These are phyloP conservation scores for Pteronotus mesoamericanus DNA, from an alignment of 2,797 vertebrate species.

Conservation along the genomic window DNA sequence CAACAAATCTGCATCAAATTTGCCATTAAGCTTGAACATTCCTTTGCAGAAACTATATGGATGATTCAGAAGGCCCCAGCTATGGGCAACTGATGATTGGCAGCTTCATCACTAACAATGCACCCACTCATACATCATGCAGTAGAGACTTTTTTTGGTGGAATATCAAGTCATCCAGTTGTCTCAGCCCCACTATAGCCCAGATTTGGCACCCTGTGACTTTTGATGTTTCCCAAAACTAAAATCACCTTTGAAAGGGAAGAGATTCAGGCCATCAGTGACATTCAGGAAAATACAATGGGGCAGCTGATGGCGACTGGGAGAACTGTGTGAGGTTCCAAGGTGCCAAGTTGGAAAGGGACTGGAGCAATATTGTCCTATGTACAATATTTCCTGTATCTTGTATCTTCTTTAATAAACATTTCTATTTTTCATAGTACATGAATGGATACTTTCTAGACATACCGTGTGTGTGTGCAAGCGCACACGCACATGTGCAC, in stretches of 20 bases:
- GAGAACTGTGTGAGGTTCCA: neutral
- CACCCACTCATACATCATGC: neutral
- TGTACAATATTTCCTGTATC: neutral
- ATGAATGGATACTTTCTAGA: neutral
- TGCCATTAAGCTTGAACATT: neutral
- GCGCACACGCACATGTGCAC: fast-evolving
- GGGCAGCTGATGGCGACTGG: neutral
- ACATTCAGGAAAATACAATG: neutral
- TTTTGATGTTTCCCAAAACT: neutral
- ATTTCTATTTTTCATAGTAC: neutral
- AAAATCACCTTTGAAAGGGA: neutral
- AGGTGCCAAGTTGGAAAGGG: neutral
- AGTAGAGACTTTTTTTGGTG: neutral
- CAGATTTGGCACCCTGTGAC: neutral
- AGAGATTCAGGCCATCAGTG: neutral
- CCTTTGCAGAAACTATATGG: neutral
- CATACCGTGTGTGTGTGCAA: neutral
- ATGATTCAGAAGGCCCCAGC: neutral
- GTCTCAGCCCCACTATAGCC: neutral
- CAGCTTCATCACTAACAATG: neutral
- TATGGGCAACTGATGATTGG: neutral
- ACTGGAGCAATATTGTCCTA: neutral
- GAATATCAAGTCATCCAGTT: neutral
- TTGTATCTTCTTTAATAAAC: neutral
- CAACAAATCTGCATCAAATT: neutral